Base-by-base conservation (phyloP, 2,888 invertebrate genomes). In the Acleris cristana region DNA sequence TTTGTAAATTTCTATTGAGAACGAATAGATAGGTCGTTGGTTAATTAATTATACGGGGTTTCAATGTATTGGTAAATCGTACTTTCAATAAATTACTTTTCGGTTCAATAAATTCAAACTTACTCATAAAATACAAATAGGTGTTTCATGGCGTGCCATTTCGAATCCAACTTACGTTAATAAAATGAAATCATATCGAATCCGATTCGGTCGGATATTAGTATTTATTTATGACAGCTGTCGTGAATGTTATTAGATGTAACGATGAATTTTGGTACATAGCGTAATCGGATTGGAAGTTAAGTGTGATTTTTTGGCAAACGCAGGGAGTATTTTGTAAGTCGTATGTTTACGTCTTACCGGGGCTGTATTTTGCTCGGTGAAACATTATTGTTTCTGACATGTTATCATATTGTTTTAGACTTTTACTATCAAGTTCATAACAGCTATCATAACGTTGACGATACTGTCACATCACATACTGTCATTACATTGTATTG, bases 221-320 rank as follows among this genome's bases (percentile, higher is more conserved):
- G 45, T 52, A 60, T 60, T 65, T 56, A 56, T 65, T 65, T 61
- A 65, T 65, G 65, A 54, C 60, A 65, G 48, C 40, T 65, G 65
- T 65, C 65, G 30, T 65, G 56, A 61, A 56, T 61, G 56, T 66
- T 51, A 60, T 60, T 52, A 61, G 61, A 44, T 52, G 56, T 48
- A 40, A 40, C 49, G 60, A 65, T 65, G 55, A 51, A 56, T 65
- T 56, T 56, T 66, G 16, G 7, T 8, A 48, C 18, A 16, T 7
- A 7, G 18, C 8, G 48, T 18, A 3, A 34, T 10, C 10, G 34
- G 10, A 3, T 34, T 8, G 48, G 48, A 2, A 18, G 7, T 48
- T n/a, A n/a, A 7, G 7, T n/a, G 18, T 7, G 5, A n/a, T 48
- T 48, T n/a, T n/a, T 18, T 1, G 2, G 8, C 7, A 18, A 8